Base-by-base conservation (phyloP, 1,140 invertebrate species). In the Lordiphosa clarofinis region DNA sequence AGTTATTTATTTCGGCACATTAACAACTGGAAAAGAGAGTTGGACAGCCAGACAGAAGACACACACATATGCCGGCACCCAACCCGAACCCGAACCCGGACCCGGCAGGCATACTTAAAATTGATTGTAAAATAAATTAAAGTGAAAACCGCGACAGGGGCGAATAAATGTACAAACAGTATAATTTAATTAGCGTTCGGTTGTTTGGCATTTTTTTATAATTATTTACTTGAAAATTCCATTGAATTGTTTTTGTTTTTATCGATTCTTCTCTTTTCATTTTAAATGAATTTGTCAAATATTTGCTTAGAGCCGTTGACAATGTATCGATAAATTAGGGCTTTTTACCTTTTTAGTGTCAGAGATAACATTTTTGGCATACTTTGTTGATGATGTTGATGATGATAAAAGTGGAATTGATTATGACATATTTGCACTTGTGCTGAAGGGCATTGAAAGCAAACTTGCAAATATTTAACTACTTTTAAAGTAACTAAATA, bases 131-230 rank as follows among this genome's bases (percentile, higher is more conserved):
- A 82, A 78, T 69, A 76, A 84, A 84, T 84, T 65, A 76, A 82
- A 73, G 59, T 71, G 55, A 56, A 43, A 37, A 48, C 36, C 38
- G 33, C 11, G 42, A 52, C 37, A 50, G 56, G 15, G 7, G 40
- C 33, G 53, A 55, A 54, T 33, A 37, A 69, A 69, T 53, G 48
- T 37, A 47, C 55, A 66, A 78, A 84, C 84, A 79, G 71, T 72
- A 84, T 87, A 87, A 87, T 84, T 87, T 87, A 87, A 87, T 87
- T 87, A 87, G 78, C 71, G 62, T 59, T 63, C 61, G 68, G 42
- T 65, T 65, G 76, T 68, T 58, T 43, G 63, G 50, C 37, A 63
- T 64, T 75, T 81, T 48, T 19, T 15, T 55, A 76, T 76, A 76
- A 73, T 79, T 87, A 87, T 79, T 86, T 86, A 64, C 66, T 56